These are phyloP conservation scores for Dysmachus trigonus DNA, from an alignment of 2,888 invertebrate species.

Conservation along the genomic window DNA sequence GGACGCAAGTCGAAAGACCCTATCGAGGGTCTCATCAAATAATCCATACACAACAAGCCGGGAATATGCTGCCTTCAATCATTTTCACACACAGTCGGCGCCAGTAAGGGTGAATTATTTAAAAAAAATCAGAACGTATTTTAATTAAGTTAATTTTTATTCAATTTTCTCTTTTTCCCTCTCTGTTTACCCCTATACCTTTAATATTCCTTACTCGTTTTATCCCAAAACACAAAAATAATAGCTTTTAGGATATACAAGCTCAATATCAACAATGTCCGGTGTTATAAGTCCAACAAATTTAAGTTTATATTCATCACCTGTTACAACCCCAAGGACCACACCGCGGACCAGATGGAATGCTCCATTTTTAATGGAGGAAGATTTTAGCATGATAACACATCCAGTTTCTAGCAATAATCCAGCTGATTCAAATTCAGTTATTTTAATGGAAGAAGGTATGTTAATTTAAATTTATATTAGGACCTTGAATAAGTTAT, in stretches of 20 bases:
- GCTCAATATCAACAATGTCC: slow-evolving; percentile 81
- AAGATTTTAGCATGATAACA: slow-evolving; percentile 94
- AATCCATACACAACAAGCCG: slow-evolving; percentile 67
- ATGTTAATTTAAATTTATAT: slow-evolving; percentile 52
- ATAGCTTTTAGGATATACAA: slow-evolving; percentile 92
- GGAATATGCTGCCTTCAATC: slow-evolving; percentile 79
- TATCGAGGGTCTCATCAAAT: slow-evolving; percentile 62
- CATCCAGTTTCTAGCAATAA: slow-evolving; percentile 71
- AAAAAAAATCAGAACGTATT: background rate
- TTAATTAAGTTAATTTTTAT: slow-evolving; percentile 5
- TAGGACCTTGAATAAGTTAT: no score
- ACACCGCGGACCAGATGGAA: slow-evolving; percentile 84
- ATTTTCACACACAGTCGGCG: slow-evolving; percentile 87
- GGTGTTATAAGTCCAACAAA: slow-evolving; percentile 90
- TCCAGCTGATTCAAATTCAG: slow-evolving; percentile 71
- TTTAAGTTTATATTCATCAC: slow-evolving; percentile 82
- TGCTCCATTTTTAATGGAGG: slow-evolving; percentile 89
- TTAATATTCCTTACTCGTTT: background rate
- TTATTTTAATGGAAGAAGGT: slow-evolving; percentile 84
- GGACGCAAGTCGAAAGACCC: slow-evolving; percentile 54
- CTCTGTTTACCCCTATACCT: background rate
- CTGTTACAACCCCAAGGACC: slow-evolving; percentile 75
- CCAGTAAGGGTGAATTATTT: slow-evolving; percentile 56
- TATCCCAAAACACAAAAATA: background rate
- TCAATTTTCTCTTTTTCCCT: background rate